A percentile compares a stretch with the other conserved stretches of the same genome.
Conservation (phyloP, 2,113 vertebrate genomes). For the Psittacus erithacus region DNA sequence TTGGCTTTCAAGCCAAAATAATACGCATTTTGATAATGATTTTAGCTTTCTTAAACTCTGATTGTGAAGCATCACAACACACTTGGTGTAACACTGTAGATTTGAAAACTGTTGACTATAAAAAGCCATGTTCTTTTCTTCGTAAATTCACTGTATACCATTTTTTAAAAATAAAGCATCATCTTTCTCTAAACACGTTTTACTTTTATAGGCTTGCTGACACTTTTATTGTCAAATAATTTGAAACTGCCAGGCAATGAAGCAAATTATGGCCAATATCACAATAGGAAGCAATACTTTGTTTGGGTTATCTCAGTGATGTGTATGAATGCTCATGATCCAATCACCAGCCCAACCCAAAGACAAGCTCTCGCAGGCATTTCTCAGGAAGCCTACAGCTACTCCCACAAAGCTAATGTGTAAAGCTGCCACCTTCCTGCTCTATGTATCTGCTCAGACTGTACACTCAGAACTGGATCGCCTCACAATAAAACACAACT, state of each 20-base stretch:
- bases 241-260: slow-evolving; percentile 58
- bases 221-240: slow-evolving; percentile 65
- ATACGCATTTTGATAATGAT: background rate
- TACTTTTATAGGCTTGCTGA: slow-evolving; percentile 58
- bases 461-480: background rate
- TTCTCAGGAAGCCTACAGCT: background rate
- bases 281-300: slow-evolving; percentile 50
- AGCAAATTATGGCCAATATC: slow-evolving; percentile 54
- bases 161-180: slow-evolving; percentile 20
- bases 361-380: slow-evolving; percentile 46
- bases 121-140: background rate
- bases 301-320: slow-evolving; percentile 41
- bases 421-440: slow-evolving; percentile 18
- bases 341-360: slow-evolving; percentile 25
- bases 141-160: background rate
- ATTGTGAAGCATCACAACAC: background rate
- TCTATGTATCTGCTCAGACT: background rate
- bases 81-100: background rate
- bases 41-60: slow-evolving; percentile 27
- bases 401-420: background rate
- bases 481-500: background rate
- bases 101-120: background rate
- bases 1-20: background rate
- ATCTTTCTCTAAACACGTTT: slow-evolving; percentile 48
- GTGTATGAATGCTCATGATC: background rate